Evolutionary conservation across 2,797 vertebrate genomes (phyloP).

Genomic region (Scolopax rusticola): DNA sequence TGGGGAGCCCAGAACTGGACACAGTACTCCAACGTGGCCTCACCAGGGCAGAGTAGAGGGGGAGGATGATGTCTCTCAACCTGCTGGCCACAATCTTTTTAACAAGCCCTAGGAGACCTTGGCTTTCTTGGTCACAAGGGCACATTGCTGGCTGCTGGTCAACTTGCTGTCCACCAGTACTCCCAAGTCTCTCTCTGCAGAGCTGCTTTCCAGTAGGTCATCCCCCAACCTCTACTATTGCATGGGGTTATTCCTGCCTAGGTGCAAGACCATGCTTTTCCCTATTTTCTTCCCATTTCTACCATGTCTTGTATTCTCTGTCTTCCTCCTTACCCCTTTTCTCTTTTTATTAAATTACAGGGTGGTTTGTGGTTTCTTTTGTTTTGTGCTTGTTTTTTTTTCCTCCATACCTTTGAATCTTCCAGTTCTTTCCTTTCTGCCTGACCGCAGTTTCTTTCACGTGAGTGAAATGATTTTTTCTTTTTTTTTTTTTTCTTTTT

Average conservation of each 20-base stretch:
- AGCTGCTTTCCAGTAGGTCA: neutral
- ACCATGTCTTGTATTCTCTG: accelerated
- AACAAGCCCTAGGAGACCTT: neutral
- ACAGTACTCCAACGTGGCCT: neutral
- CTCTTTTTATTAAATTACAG: neutral
- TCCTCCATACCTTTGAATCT: neutral
- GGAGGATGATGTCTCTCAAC: neutral
- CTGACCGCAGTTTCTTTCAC: neutral
- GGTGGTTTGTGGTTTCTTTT: neutral
- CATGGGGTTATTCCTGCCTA: neutral
- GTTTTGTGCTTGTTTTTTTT: neutral
- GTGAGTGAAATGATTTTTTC: neutral
- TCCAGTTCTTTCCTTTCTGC: neutral
- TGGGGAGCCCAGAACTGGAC: neutral
- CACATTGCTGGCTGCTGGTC: neutral
- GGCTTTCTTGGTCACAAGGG: neutral
- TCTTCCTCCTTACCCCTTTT: neutral
- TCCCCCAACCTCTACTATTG: neutral
- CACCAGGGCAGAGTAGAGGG: neutral
- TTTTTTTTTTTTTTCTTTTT: neutral
- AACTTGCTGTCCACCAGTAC: neutral
- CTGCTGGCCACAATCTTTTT: neutral
- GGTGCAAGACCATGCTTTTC: neutral
- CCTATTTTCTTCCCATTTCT: neutral
- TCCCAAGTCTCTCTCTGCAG: neutral